These are phyloP conservation scores for Choristoneura rosaceana DNA, from an alignment of 2,888 invertebrate species.

Conservation along the genomic window DNA sequence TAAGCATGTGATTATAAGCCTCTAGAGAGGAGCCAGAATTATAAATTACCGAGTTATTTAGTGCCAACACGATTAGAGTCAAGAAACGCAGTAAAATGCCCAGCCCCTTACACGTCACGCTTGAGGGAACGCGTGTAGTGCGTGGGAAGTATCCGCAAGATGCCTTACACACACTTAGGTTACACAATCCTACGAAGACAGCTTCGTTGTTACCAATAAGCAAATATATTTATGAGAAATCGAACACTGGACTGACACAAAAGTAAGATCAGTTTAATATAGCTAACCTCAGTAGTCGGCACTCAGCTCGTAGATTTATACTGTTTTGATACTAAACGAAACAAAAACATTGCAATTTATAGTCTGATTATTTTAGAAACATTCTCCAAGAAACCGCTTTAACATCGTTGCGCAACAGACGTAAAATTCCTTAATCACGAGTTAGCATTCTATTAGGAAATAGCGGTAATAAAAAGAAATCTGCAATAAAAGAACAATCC, in stretches of 20 bases:
- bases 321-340: slow-evolving; percentile 12
- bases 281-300: background rate
- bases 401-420: slow-evolving; percentile 24
- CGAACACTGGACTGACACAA: slow-evolving; percentile 16
- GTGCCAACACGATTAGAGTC: slow-evolving; percentile 66
- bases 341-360: slow-evolving; percentile 11
- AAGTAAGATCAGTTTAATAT: slow-evolving; percentile 12
- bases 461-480: slow-evolving; percentile 32
- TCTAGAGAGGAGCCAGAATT: slow-evolving; percentile 29
- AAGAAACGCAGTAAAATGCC: slow-evolving; percentile 73
- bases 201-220: slow-evolving; percentile 60
- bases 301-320: slow-evolving; percentile 16
- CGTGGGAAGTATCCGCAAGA: slow-evolving; percentile 77
- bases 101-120: slow-evolving; percentile 80
- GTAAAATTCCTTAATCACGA: slow-evolving; percentile 18
- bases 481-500: slow-evolving; percentile 29
- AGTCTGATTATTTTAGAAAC: slow-evolving; percentile 13
- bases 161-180: slow-evolving; percentile 77
- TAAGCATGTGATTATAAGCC: slow-evolving; percentile 37
- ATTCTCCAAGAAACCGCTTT: slow-evolving; percentile 25
- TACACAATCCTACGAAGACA: slow-evolving; percentile 79
- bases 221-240: slow-evolving; percentile 33
- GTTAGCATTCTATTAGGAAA: slow-evolving; percentile 33
- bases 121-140: slow-evolving; percentile 72
- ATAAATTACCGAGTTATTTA: slow-evolving; percentile 55